Base-by-base conservation (phyloP, 2,888 invertebrate genomes). In the Helobdella robusta region DNA sequence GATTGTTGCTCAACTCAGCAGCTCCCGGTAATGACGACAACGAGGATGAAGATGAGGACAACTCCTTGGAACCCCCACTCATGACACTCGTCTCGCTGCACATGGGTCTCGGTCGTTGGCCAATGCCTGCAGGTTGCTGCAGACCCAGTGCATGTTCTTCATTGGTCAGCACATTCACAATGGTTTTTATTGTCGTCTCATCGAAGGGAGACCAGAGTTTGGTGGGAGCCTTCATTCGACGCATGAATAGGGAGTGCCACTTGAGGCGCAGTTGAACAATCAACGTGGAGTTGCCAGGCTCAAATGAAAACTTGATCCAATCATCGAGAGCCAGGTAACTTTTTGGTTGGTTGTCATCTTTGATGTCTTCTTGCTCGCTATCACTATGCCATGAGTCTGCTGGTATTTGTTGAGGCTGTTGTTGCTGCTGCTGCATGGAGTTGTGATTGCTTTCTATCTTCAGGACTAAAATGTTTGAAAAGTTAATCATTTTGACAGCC, bases 81-180 rank as follows among this genome's bases (percentile, higher is more conserved):
- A 73, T 71, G 71, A 76, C 72, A 48, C 74, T 71, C 6, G 74
- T 72, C 69, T 76, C 77, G n/a, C 75, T 72, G 64, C 75, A 74
- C 76, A 86, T 79, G 2, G 87, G 86, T 71, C 85, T 84, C 0
- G 89, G 89, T 61, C 87, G 81, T 76, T 86, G 86, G 0, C 89
- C 89, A 67, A 89, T 86, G 0, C 88, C 88, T 5, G 83, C 80
- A 0, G 89, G 89, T 73, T 87, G 86, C 64, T 83, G 84, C 4
- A 89, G 78, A 0, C 86, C 86, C 11, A 85, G 82, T 8, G 84
- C 83, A 70, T 84, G 84, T 74, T 89, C 89, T 74, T 89, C 89
- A 0, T 84, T 83, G 8, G 84, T 85, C 56, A 89, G 78, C 0
- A 88, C 84, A 66, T 83, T 83, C 0, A 86, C 85, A 0, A 88